These are phyloP conservation scores for Melospiza georgiana DNA, from an alignment of 2,113 vertebrate genomes.

Conservation along the genomic window DNA sequence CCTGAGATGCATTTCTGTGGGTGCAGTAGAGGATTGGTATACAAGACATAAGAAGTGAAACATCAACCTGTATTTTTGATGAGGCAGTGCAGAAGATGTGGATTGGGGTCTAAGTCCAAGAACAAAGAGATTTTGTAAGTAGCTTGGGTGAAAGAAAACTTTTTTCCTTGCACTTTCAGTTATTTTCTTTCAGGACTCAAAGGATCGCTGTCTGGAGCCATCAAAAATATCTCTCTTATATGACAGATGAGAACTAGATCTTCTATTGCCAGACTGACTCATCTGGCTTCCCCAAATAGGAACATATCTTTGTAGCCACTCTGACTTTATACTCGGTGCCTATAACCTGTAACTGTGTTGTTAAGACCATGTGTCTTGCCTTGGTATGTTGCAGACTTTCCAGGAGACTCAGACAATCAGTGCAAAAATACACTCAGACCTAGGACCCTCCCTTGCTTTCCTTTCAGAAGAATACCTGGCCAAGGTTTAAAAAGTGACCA, in stretches of 20 bases:
- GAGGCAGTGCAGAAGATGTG: neutral
- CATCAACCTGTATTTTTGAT: constrained; percentile 54
- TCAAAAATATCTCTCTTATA: neutral
- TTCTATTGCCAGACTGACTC: neutral
- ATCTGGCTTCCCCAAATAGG: neutral
- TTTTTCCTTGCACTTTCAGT: neutral
- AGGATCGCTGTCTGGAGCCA: neutral
- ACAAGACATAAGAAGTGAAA: constrained; percentile 14
- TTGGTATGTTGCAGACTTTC: neutral
- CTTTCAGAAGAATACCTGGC: neutral
- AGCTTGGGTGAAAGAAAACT: neutral
- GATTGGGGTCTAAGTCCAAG: constrained; percentile 9
- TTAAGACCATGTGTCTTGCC: neutral
- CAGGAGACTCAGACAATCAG: neutral
- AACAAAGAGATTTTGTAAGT: constrained; percentile 45
- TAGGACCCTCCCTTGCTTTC: neutral
- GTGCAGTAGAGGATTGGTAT: neutral
- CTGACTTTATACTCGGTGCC: neutral
- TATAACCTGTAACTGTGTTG: neutral
- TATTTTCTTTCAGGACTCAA: constrained; percentile 13
- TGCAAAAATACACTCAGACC: neutral
- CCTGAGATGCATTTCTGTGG: neutral
- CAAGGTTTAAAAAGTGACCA: neutral
- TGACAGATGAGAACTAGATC: neutral
- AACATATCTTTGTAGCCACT: neutral